These are phyloP conservation scores for Macroglossus sobrinus DNA, from an alignment of 2,113 vertebrate species.

Conservation along the genomic window DNA sequence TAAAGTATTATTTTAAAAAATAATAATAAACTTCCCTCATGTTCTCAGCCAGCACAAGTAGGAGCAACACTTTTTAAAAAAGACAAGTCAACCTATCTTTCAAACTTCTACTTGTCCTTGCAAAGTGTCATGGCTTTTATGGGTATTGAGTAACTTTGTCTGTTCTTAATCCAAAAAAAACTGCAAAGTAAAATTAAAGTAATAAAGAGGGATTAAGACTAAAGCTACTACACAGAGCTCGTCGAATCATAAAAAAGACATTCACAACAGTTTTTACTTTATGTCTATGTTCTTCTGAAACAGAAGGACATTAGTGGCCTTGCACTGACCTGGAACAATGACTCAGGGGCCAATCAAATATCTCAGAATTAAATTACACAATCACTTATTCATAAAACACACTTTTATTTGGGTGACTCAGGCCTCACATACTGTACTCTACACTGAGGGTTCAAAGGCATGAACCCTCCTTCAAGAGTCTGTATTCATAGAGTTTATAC, in stretches of 20 bases:
- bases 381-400: background rate
- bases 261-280: background rate
- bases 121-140: background rate
- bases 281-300: conserved; percentile 6
- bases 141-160: background rate
- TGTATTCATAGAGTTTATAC: background rate
- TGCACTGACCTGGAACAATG: background rate
- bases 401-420: background rate
- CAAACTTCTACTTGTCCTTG: background rate
- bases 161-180: conserved; percentile 13
- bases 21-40: background rate
- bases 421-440: background rate
- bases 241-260: background rate
- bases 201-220: background rate
- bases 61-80: background rate
- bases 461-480: background rate
- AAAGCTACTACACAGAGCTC: background rate
- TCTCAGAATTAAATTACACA: background rate
- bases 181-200: background rate
- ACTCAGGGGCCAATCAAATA: background rate
- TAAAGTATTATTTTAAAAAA: background rate
- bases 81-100: background rate
- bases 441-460: background rate
- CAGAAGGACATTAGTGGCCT: background rate
- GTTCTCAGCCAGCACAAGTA: background rate